Percentiles rank a stretch among this genome's conserved stretches.
Evolutionary conservation across 2,797 vertebrate genomes (phyloP).

Genomic region (Sandelia bainsii): DNA sequence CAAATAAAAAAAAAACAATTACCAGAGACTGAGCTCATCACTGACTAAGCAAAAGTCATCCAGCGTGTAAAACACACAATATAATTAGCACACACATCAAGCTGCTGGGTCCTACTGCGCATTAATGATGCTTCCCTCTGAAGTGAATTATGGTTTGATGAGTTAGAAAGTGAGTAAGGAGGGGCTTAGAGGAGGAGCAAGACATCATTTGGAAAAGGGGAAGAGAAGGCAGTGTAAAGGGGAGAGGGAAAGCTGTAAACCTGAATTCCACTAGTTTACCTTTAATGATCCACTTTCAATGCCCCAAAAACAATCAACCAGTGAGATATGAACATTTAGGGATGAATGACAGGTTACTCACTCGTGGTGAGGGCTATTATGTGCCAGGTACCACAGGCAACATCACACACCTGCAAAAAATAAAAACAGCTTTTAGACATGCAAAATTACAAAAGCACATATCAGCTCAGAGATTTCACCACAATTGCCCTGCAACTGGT

Average conservation of each 20-base stretch:
- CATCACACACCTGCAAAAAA: conserved; percentile 62
- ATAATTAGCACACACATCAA: conserved; percentile 86
- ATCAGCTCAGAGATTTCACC: not conserved
- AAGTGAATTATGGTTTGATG: conserved; percentile 82
- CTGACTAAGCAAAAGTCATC: conserved; percentile 84
- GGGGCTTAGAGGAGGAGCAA: conserved; percentile 63
- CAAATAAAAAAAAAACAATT: conserved; percentile 85
- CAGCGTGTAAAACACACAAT: conserved; percentile 86
- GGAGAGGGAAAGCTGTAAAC: conserved; percentile 15
- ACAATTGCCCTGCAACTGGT: not conserved
- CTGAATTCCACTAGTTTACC: conserved; percentile 22
- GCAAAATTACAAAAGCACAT: not conserved
- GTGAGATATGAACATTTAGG: conserved; percentile 2
- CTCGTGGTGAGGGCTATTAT: conserved; percentile 65
- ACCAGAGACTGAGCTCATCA: conserved; percentile 83
- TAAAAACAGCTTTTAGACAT: not conserved
- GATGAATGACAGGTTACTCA: conserved; percentile 48
- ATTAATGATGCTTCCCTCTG: conserved; percentile 83
- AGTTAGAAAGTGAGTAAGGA: conserved; percentile 72
- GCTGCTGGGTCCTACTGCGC: conserved; percentile 82
- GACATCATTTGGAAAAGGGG: conserved; percentile 54
- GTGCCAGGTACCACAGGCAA: conserved; percentile 73
- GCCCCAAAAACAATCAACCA: conserved; percentile 11
- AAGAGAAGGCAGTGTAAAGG: conserved; percentile 18
- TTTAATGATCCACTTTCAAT: not conserved